Base-by-base conservation (phyloP, 2,113 vertebrate genomes). In the Eonycteris spelaea region DNA sequence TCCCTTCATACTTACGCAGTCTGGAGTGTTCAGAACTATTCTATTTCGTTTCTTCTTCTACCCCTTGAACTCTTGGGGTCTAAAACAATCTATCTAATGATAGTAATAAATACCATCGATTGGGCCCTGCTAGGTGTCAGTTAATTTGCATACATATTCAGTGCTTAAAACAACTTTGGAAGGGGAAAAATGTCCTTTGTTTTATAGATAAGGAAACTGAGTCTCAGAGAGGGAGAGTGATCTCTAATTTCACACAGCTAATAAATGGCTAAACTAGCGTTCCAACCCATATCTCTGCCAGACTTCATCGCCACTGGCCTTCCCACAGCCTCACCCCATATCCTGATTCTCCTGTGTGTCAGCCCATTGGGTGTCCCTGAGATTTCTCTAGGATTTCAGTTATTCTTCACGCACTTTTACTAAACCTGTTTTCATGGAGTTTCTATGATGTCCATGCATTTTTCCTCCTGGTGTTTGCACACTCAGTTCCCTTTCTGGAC, bases 401-500 rank as follows among this genome's bases (percentile, higher is more conserved):
- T 43, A 55, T 22, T 57, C 65, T 51, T 65, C 26, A 13, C 28
- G 24, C 40, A 16, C n/a, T 6, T 35, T 51, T 11, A 33, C 67
- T 51, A 28, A 35, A 5, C 74, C 33, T n/a, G 22, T 78, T 51
- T 68, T 24, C 2, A 0, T 19, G 35, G 35, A n/a, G 18, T 63
- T 80, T 53, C 71, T 71, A 22, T 73, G 73, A 16, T 6, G 1
- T 16, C 26, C 12, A 0, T 38, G 63, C 7, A 7, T 40, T 38
- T 84, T 26, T 33, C 65, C 65, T 63, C 67, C 57, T 14, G 7
- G 22, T 65, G 57, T 68, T 78, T 45, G 80, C 53, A 61, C 26
- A 15, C 3, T 3, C 5, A 8, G 38, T 40, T 48, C 74, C 5
- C 0, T n/a, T 33, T 61, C 45, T 22, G 30, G 3, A 28, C 22